Base-by-base conservation (phyloP, 2,888 invertebrate species). In the Oxystoma pomonae region DNA sequence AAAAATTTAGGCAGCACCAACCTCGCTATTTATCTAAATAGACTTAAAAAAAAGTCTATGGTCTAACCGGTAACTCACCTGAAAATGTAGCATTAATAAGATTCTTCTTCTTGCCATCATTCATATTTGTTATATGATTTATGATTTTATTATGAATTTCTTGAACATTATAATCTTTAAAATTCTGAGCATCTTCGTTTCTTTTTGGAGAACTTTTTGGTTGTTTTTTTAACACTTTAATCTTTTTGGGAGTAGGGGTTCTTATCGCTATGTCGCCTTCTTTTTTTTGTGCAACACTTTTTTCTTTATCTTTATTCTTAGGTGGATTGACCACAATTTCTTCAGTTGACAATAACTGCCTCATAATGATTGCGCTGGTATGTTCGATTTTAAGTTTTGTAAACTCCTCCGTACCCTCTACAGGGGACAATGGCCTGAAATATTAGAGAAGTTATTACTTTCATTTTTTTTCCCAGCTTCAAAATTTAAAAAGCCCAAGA, bases 131-230 rank as follows among this genome's bases (percentile, higher is more conserved):
- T 61, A 79, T 75, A 62, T 78, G 77, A 55, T 72, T 72, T 56
- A 79, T 74, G 62, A 80, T 77, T 74, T 77, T 76, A 21, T 74
- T 67, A 55, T 77, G 73, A 59, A 79, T 77, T 68, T 78, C 76
- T 61, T 74, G 67, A 9, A 75, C 71, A 66, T 73, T 69, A 56
- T 70, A 71, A 20, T 60, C 57, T 20, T n/a, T n/a, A 21, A 57
- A 20, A 57, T 52, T 62, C 63, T 69, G 61, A 59, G 65, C 21
- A 52, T 68, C 55, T 56, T 66, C 59, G 50, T 60, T 59, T 51
- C 61, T 62, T 20, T 62, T 67, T 58, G 18, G n/a, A 18, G 5
- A 35, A 17, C 35, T 60, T 35, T 56, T 56, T 53, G 53, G 19
- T 61, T 62, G 7, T 20, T 60, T 57, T 62, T 18, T 1, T 50